Evolutionary conservation across 2,797 vertebrate species (phyloP), one percentile per base, ranked within the genome.

Genomic region (Nannoperca obscura): DNA sequence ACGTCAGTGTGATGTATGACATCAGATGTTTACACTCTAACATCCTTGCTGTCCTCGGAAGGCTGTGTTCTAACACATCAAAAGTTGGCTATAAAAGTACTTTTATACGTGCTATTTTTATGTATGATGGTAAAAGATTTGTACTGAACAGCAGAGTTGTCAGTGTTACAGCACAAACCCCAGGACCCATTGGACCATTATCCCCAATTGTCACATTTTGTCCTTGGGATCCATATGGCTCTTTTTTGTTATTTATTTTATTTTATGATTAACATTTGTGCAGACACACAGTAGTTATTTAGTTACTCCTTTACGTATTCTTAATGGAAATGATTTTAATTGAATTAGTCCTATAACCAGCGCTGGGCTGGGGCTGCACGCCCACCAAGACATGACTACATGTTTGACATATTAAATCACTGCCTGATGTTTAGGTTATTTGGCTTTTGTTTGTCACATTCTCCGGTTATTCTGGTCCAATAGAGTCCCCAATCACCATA

Each of bases 191-290:
- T 61, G n/a, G 19, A 19, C 32, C 24, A 49, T 40, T 13, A 52
- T 24, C 24, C 15, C 34, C 19, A 63, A 19, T 27, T 72, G 53
- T 59, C 58, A 27, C 22, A 46, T 71, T 36, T 49, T 78, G 40
- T 62, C 50, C 47, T 19, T 68, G 63, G 63, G 30, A 64, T 68
- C 13, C 36, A 66, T n/a, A 44, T 44, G 20, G 53, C 46, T 73
- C 22, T n/a, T 63, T 54, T 69, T 54, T 34, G 24, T 58, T 38
- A n/a, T 58, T 49, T 59, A 1, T 50, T 12, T 38, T 19, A 17
- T 60, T 54, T 66, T 34, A 49, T 38, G 24, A 44, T 38, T 19
- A 22, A 42, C 60, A 44, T 54, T 47, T 22, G 38, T 38, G 32
- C 13, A 75, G 63, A 58, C 46, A 38, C n/a, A 68, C 20, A 13